These are phyloP conservation scores for Merodon equestris DNA, from an alignment of 2,888 invertebrate genomes.

Conservation along the genomic window DNA sequence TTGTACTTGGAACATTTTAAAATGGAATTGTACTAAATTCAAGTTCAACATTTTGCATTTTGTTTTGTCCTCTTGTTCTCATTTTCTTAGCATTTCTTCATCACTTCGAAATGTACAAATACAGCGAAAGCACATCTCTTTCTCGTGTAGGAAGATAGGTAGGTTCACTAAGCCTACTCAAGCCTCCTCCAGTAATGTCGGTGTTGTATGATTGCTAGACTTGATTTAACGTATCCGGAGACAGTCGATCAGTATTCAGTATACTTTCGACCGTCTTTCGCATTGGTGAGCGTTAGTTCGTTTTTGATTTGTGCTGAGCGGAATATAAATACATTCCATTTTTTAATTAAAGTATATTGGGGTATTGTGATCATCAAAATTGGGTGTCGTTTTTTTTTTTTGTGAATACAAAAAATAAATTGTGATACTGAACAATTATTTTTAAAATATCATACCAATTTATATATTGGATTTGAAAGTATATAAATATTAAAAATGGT, in stretches of 20 bases:
- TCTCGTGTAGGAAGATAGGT: constrained; percentile 58
- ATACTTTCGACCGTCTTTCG: constrained; percentile 76
- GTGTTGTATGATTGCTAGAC: constrained; percentile 59
- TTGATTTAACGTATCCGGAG: constrained; percentile 69
- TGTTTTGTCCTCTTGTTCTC: too few species aligned
- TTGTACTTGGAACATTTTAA: too few species aligned
- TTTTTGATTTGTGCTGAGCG: constrained; percentile 7
- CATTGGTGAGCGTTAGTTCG: constrained; percentile 73
- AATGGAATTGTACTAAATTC: too few species aligned
- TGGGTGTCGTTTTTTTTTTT: too few species aligned
- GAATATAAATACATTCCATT: constrained; percentile 21
- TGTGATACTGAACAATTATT: too few species aligned
- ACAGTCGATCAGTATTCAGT: constrained; percentile 77
- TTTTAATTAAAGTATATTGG: constrained; percentile 33
- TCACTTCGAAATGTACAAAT: too few species aligned
- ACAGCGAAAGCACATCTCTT: constrained; percentile 46
- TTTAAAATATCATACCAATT: too few species aligned
- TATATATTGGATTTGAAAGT: too few species aligned
- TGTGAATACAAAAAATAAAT: too few species aligned
- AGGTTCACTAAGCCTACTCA: constrained; percentile 60
- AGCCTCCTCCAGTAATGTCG: constrained; percentile 56
- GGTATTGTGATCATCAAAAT: too few species aligned
- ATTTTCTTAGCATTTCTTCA: too few species aligned
- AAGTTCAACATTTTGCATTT: too few species aligned
- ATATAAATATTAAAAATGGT: constrained; percentile 73